Evolutionary conservation across 2,797 vertebrate genomes (phyloP), one percentile per base, ranked within the genome.

Genomic region (Enteromius argenteus): DNA sequence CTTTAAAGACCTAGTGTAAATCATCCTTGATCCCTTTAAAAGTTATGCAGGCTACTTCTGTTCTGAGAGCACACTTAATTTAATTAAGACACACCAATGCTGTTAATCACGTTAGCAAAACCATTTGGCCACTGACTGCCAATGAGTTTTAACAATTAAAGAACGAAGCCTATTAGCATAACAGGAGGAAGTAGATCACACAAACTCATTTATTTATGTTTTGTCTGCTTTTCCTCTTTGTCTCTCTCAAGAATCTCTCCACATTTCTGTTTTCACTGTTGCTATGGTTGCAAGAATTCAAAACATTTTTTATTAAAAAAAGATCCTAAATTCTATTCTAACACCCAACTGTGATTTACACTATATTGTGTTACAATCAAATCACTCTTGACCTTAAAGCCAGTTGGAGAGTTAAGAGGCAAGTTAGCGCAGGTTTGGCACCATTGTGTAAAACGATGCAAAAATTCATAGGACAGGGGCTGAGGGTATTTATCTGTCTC

Each of bases 221-320:
- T 35, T 49, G 32, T 81, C 37, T 46, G 21, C 30, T 42, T 72
- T 17, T 53, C n/a, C 17, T 44, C 19, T 67, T 1, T 56, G 8
- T 53, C 21, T 23, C 9, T n/a, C 32, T 62, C 30, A 66, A 53
- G 5, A 51, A n/a, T 44, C 21, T 7, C 27, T 42, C 17, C 11
- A 49, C 5, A 27, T 62, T 81, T 84, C 81, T 42, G 46, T 72
- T 67, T 66, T 66, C 44, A 77, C 42, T 64, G 78, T 75, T 84
- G 49, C 77, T 17, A 27, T 69, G 39, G 15, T 37, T 83, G n/a
- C 44, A 23, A 46, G 66, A n/a, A 32, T 32, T 49, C 64, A 64
- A 51, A 60, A 53, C 51, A 53, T 46, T 35, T 0, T 71, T 9
- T 19, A n/a, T 6, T 14, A 2, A n/a, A 19, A 74, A 53, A 56